Conservation (phyloP, 2,888 invertebrate genomes). For the Pyrgus malvae region DNA sequence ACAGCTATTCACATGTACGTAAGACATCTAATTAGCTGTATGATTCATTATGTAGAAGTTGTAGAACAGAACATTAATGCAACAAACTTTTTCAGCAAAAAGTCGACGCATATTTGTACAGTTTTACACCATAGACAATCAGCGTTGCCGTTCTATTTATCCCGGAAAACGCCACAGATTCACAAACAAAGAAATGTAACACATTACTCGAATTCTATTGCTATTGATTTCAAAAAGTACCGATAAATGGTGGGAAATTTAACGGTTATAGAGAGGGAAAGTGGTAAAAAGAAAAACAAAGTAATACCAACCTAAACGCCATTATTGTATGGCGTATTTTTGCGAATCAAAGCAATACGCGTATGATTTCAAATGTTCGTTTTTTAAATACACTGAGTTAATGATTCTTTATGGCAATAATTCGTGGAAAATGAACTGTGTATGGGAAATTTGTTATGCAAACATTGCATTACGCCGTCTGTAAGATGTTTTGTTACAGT, state of each 20-base stretch:
- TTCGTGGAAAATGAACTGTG: slow-evolving; percentile 13
- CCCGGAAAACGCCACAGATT: slow-evolving; percentile 9
- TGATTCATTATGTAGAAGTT: no score
- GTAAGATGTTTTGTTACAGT: slow-evolving; percentile 8
- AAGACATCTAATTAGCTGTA: no score
- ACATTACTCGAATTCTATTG: slow-evolving; percentile 16
- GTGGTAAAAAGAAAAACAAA: background rate
- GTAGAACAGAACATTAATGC: no score
- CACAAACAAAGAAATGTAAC: slow-evolving; percentile 13
- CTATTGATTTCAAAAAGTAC: slow-evolving; percentile 12
- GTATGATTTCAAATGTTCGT: slow-evolving; percentile 7
- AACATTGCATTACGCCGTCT: slow-evolving; percentile 5
- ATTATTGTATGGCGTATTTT: background rate
- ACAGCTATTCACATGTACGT: no score
- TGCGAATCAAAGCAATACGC: background rate
- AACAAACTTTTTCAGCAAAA: no score
- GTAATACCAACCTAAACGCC: background rate
- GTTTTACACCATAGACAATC: slow-evolving; percentile 27
- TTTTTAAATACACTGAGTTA: slow-evolving; percentile 7
- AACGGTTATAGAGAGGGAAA: slow-evolving; percentile 4
- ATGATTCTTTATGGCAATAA: slow-evolving; percentile 14
- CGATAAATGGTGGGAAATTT: slow-evolving; percentile 14
- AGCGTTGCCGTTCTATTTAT: slow-evolving; percentile 8
- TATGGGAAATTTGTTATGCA: slow-evolving; percentile 26
- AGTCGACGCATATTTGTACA: no score